Conservation (phyloP, 2,113 vertebrate genomes). For the Halcyon malimbica region DNA sequence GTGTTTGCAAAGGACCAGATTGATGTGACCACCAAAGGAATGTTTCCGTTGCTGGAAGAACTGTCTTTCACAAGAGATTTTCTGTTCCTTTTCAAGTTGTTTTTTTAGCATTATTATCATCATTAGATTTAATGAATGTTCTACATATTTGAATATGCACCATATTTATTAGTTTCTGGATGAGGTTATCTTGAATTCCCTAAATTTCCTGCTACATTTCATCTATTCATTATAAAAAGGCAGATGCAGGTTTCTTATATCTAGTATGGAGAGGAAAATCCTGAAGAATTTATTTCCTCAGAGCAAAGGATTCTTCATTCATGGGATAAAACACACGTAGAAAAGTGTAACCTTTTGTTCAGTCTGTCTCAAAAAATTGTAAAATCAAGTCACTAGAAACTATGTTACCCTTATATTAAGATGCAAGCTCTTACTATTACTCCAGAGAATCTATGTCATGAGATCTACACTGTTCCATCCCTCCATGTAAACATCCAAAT, state of each 20-base stretch:
- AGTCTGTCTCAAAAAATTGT: not conserved
- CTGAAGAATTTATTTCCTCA: not conserved
- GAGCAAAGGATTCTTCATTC: not conserved
- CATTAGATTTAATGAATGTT: slow-evolving; percentile 23
- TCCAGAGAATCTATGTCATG: not conserved
- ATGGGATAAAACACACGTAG: not conserved
- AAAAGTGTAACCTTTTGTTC: not conserved
- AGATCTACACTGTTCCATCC: not conserved
- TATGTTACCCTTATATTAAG: not conserved
- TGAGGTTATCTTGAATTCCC: not conserved
- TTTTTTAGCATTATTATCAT: slow-evolving; percentile 8
- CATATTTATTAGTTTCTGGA: not conserved
- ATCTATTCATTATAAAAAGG: not conserved
- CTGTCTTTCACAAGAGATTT: slow-evolving; percentile 15
- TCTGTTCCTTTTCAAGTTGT: slow-evolving; percentile 4
- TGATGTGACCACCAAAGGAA: slow-evolving; percentile 35
- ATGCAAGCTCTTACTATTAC: not conserved
- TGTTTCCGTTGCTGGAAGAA: slow-evolving; percentile 31
- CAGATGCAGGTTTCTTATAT: not conserved
- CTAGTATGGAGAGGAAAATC: not conserved
- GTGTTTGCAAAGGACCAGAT: not conserved
- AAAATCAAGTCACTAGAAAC: not conserved
- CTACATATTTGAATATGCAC: not conserved
- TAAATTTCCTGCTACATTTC: not conserved
- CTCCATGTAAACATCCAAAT: not conserved